phyloP scores from a whole-genome alignment of 2,888 invertebrate species.

The Charanyca ferruginea region DNA sequence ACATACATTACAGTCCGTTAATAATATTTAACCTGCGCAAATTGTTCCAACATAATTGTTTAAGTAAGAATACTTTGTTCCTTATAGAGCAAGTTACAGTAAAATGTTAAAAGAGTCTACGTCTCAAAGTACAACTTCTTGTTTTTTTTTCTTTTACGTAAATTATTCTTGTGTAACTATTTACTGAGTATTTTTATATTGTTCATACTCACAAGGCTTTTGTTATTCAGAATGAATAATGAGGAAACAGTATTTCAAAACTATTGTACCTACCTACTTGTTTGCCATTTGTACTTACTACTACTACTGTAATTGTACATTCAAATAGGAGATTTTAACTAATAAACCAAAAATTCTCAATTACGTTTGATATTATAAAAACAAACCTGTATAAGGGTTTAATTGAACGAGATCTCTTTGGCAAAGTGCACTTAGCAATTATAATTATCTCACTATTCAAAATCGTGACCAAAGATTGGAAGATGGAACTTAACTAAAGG shows the following conservation, averaged over 20 bases:
- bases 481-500: slow-evolving; percentile 37
- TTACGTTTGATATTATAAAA: no score
- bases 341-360: not conserved
- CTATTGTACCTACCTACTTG: slow-evolving; percentile 21
- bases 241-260: slow-evolving; percentile 46
- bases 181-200: slow-evolving; percentile 42
- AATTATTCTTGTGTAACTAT: slow-evolving; percentile 23
- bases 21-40: slow-evolving; percentile 14
- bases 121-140: not conserved
- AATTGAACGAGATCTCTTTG: slow-evolving; percentile 35
- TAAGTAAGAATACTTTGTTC: slow-evolving; percentile 30
- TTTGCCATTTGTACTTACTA: no score
- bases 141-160: slow-evolving; percentile 28
- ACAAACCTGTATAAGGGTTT: slow-evolving; percentile 24
- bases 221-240: slow-evolving; percentile 38
- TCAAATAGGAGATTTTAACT: not conserved
- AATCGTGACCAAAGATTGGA: slow-evolving; percentile 51
- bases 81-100: slow-evolving; percentile 36
- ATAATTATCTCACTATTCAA: slow-evolving; percentile 46
- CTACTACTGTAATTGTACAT: no score
- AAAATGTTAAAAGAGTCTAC: slow-evolving; percentile 23
- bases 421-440: slow-evolving; percentile 26
- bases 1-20: slow-evolving; percentile 4
- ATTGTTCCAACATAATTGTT: slow-evolving; percentile 9
- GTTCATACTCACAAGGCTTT: slow-evolving; percentile 40